These are phyloP conservation scores for Eupithecia tripunctaria DNA, from an alignment of 2,888 invertebrate species.

Conservation along the genomic window DNA sequence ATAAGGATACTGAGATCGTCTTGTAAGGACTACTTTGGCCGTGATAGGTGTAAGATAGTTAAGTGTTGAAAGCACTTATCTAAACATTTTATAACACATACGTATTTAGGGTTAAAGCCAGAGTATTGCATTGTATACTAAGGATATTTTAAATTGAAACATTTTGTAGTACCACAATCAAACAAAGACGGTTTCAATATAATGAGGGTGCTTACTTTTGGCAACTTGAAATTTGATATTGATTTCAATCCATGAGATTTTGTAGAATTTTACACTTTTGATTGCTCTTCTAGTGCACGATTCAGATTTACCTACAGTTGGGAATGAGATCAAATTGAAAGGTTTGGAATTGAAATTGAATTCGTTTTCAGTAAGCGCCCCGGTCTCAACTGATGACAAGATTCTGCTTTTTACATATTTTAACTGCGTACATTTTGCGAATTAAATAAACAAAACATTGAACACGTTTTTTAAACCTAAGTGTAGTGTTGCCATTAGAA, in stretches of 20 bases:
- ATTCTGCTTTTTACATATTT: not conserved
- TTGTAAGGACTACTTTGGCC: conserved; percentile 70
- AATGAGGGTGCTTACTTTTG: not conserved
- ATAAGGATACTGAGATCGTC: conserved; percentile 51
- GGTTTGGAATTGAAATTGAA: not conserved
- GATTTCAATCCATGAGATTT: not conserved
- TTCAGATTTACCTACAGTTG: not conserved
- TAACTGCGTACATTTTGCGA: not conserved
- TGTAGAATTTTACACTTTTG: not conserved
- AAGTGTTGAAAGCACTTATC: conserved; percentile 69
- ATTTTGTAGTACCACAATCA: not conserved
- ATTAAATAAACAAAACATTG: not conserved
- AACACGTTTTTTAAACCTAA: not conserved
- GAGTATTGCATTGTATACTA: conserved; percentile 31
- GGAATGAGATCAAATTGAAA: not conserved
- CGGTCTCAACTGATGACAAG: not conserved
- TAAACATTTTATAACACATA: conserved; percentile 64
- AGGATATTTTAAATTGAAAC: conserved; percentile 1
- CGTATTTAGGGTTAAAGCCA: conserved; percentile 60
- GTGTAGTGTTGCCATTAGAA: not conserved
- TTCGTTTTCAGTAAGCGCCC: not conserved
- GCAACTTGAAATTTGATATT: not conserved
- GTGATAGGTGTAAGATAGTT: conserved; percentile 74
- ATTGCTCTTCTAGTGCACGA: not conserved
- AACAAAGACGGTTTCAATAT: not conserved